phyloP scores from a whole-genome alignment of 2,797 vertebrate genomes.

The Amazonetta brasiliensis region DNA sequence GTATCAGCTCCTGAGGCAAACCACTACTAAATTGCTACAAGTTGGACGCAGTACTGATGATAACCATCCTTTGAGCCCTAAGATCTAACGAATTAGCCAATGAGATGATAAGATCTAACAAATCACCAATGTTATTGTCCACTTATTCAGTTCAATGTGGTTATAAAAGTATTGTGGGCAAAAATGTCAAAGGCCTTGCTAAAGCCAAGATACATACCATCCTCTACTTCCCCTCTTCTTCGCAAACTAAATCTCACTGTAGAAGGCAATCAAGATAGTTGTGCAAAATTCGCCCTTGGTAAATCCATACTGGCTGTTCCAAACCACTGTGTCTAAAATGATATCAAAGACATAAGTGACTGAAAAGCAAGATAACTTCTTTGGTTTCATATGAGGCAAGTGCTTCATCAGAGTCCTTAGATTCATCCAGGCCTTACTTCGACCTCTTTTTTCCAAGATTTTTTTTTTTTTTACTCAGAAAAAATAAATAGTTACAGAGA shows the following conservation, averaged over 20 bases:
- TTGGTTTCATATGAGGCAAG: not conserved
- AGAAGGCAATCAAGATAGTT: not conserved
- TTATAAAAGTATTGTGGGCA: not conserved
- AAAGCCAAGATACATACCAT: not conserved
- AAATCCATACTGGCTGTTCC: not conserved
- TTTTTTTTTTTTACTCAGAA: not conserved
- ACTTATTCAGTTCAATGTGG: not conserved
- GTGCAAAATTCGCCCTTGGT: not conserved
- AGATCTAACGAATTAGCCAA: not conserved
- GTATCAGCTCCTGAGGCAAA: not conserved
- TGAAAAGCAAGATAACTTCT: not conserved
- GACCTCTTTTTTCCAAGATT: not conserved
- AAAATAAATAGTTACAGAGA: not conserved
- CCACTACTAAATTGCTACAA: not conserved
- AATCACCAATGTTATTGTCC: not conserved
- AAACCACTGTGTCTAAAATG: not conserved
- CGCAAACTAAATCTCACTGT: not conserved
- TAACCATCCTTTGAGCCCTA: not conserved
- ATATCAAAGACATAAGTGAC: not conserved
- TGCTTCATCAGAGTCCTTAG: not conserved
- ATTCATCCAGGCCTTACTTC: not conserved
- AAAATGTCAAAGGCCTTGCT: not conserved
- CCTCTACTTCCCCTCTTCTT: not conserved
- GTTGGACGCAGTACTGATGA: not conserved
- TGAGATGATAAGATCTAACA: not conserved